A percentile compares a stretch with the other conserved stretches of the same genome.
Evolutionary conservation across 2,888 invertebrate species (phyloP).

Genomic region (Metacarcinus magister): DNA sequence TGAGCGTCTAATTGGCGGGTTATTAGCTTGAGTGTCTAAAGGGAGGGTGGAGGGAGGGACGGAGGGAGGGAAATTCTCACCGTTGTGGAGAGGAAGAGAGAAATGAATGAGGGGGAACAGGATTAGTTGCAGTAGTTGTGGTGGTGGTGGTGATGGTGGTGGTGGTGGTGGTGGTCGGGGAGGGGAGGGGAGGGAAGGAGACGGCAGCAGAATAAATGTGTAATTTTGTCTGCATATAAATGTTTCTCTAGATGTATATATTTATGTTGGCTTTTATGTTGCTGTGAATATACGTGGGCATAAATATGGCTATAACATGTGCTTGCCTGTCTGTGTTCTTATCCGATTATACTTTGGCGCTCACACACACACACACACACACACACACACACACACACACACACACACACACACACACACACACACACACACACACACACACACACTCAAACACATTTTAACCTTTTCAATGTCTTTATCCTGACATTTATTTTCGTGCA

Average conservation of each 20-base stretch:
- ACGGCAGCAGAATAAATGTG: not conserved
- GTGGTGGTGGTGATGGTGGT: not conserved
- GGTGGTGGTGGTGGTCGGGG: not conserved
- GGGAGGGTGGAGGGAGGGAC: conserved; percentile 46
- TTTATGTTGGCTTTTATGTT: not conserved
- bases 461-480: not conserved
- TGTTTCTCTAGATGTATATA: conserved; percentile 54
- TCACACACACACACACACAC: conserved; percentile 34
- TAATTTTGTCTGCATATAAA: conserved; percentile 59
- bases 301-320: conserved; percentile 57
- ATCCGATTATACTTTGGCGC: conserved; percentile 21
- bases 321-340: not conserved
- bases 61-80: conserved; percentile 46
- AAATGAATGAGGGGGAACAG: not conserved
- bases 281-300: conserved; percentile 43
- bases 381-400: conserved; percentile 26
- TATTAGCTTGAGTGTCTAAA: conserved; percentile 18
- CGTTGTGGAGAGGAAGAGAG: conserved; percentile 17
- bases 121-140: conserved; percentile 28
- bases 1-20: conserved; percentile 58
- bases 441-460: conserved; percentile 43
- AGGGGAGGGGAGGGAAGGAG: not conserved
- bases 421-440: conserved; percentile 52
- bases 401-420: conserved; percentile 26
- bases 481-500: conserved; percentile 51